Evolutionary conservation across 2,113 vertebrate genomes (phyloP), one percentile per base, ranked within the genome.

Genomic region (Mugil cephalus): DNA sequence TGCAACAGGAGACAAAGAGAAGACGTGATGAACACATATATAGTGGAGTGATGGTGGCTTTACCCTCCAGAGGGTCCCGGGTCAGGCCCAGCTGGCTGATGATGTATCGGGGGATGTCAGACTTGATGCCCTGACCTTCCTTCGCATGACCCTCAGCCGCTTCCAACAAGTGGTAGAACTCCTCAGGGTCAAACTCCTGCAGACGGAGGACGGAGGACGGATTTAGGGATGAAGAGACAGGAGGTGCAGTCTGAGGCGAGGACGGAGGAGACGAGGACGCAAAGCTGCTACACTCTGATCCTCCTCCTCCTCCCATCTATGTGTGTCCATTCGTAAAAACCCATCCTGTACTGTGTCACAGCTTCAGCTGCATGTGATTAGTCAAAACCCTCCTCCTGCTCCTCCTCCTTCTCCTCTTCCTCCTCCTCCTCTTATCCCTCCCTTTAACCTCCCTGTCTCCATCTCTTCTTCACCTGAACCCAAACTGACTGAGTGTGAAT

Each of bases 61-160:
- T 82, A 98, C 97, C 98, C 92, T 98, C 96, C 89, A 99, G 81
- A 73, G 97, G 97, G 92, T 99, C 98, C 91, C 96, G 94, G 76
- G 96, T 98, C 88, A 99, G 97, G 69, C 98, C 98, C 94, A 99
- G 93, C 67, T 99, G 98, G 92, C 95, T 98, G 93, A 99, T 95
- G 92, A 99, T 99, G 77, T 93, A 99, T 74, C 96, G 95, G 58
- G 98, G 98, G 90, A 99, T 98, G 91, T 99, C 98, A 0, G 92
- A 95, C 94, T 98, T 98, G 93, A 99, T 98, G 88, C 98, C 97
- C 92, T 97, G 96, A 50, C 97, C 97, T 87, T 97, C 96, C 87
- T 98, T 99, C 46, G 97, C 98, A 92, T 99, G 97, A 83, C 97
- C 98, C 86, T 99, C 98, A 52, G 98, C 98, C 87, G 97, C 98